These are phyloP conservation scores for Syrphus vitripennis DNA, from an alignment of 2,888 invertebrate genomes.

Conservation along the genomic window DNA sequence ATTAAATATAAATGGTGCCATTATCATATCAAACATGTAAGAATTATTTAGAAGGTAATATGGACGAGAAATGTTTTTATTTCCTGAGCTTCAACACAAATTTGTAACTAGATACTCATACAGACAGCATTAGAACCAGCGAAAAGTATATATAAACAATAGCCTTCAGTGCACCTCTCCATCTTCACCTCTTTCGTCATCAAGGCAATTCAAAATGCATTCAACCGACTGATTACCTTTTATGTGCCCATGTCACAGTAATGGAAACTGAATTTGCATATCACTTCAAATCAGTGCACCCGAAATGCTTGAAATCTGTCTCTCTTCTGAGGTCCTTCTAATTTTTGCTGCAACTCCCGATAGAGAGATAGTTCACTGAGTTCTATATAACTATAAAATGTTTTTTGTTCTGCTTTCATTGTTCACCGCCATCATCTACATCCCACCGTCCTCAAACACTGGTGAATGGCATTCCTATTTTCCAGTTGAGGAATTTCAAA, in stretches of 20 bases:
- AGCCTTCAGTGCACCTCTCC: too few relatives aligned
- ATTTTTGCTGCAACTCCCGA: conserved; percentile 56
- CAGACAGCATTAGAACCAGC: background rate
- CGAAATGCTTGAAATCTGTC: conserved; percentile 40
- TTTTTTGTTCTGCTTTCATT: background rate
- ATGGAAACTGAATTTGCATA: conserved; percentile 63
- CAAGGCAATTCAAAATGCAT: conserved; percentile 42
- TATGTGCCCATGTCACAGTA: conserved; percentile 61
- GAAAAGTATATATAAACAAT: background rate
- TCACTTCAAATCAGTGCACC: conserved; percentile 57
- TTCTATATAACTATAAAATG: background rate
- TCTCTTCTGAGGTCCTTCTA: conserved; percentile 51
- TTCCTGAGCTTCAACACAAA: too few relatives aligned
- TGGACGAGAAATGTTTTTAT: too few relatives aligned
- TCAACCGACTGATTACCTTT: conserved; percentile 61
- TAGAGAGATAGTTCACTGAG: background rate
- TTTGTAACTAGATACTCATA: background rate
- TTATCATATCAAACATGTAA: too few relatives aligned
- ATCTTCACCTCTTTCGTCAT: background rate
- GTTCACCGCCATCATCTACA: background rate
- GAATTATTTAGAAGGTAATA: too few relatives aligned
- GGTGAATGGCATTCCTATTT: conserved; percentile 65
- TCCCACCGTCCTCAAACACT: background rate
- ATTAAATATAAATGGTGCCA: too few relatives aligned
- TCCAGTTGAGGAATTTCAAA: conserved; percentile 62